Evolutionary conservation across 2,797 vertebrate species (phyloP), one percentile per base, ranked within the genome.

Genomic region (Anguilla marmorata): DNA sequence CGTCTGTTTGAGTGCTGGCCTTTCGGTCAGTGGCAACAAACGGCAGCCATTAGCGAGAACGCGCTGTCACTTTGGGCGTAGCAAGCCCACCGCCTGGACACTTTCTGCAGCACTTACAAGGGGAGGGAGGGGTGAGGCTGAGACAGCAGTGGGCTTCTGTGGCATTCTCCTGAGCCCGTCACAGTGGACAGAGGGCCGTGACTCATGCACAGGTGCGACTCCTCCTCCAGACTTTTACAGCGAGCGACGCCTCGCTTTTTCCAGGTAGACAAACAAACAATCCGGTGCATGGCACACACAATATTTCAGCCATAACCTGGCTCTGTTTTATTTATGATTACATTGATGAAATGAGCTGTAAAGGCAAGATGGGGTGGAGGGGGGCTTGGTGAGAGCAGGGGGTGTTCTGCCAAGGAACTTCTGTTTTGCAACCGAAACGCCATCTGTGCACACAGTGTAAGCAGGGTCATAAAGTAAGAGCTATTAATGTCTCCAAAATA

Each of bases 31-130:
- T 96, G 96, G 96, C 96, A 96, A 96, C 96, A 97, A 98, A 98
- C 97, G 96, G 97, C 96, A 96, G 96, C 97, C 97, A 98, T 98
- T 98, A 97, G 96, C 95, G 94, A 91, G 95, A 96, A 96, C 93
- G 95, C 0, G 19, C 45, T n/a, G 92, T 94, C 91, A 93, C 93
- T 94, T 93, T 93, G 91, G 88, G 89, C 88, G 90, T 92, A 89
- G 52, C 21, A 3, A 11, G 79, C 11, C 79, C 50, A 2, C 54
- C 56, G 33, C 33, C 30, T 33, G n/a, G 27, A 54, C 50, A 56
- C 11, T 84, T 33, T 84, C 83, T 27, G 50, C n/a, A 16, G 45
- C 45, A 50, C 92, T 92, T 90, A 90, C 66, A 12, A 4, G 84
- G 79, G 79, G 48, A 12, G 7, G 52, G 74, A 4, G 37, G 74